Evolutionary conservation across 2,888 invertebrate genomes (phyloP), one percentile per base, ranked within the genome.

Genomic region (Andrena hattorfiana): DNA sequence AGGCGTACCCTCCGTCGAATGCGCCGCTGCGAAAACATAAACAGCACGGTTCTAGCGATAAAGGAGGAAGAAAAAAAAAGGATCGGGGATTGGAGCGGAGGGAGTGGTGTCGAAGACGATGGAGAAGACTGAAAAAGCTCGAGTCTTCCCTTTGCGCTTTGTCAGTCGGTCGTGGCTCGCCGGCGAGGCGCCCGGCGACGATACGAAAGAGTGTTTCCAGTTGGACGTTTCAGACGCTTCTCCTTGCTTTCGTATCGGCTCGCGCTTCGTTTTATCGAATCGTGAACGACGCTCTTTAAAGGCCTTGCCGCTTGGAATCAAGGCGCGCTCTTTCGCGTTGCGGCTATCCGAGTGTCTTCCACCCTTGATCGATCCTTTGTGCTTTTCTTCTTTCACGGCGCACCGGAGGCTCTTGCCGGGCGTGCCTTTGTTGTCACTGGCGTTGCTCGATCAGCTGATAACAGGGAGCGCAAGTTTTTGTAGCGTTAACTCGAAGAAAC

Each of bases 21-120:
- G 79, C 81, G 77, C 30, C 64, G 82, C 51, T 79, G 81, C 71
- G 78, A 89, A 87, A 87, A 86, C 81, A 84, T 81, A 86, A 86
- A 85, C 87, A 83, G 42, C 51, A 67, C 63, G 63, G 51, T 73
- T 66, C 48, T 35, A 63, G 2, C 62, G 83, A 81, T 77, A 77
- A 81, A 86, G 78, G 78, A 23, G 75, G 54, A 81, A 66, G 67
- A 64, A 32, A 73, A 59, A 80, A 67, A 68, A 73, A 63, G 54
- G 66, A 42, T 28, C 6, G n/a, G 1, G 20, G 10, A 59, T 51
- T 32, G 10, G 30, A 10, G 30, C 66, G 28, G 67, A 8, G 23
- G 20, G 10, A 32, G 69, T 16, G 28, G 23, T 26, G 20, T 35
- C 16, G 49, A 28, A 10, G 35, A 51, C 10, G 69, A 49, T 28